Percentiles rank a stretch among this genome's conserved stretches.
Conservation (phyloP, 2,888 invertebrate species). For the Synergus laeviventris region DNA sequence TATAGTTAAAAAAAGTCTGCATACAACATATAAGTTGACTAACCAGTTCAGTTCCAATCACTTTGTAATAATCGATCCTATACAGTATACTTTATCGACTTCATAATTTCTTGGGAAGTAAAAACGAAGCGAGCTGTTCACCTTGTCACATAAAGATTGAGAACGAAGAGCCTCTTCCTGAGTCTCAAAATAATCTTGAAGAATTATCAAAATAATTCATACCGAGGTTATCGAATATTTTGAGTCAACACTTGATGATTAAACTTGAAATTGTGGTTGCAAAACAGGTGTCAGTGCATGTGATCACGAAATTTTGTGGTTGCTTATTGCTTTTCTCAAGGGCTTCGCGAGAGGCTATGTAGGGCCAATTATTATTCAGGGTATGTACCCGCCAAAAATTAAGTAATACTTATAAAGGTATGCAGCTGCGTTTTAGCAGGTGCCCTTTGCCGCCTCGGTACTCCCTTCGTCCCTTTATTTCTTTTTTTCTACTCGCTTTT, state of each 20-base stretch:
- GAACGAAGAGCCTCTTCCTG: background rate
- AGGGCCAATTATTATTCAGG: constrained; percentile 37
- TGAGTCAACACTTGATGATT: background rate
- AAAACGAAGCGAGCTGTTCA: constrained; percentile 1
- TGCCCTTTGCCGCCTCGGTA: constrained; percentile 30
- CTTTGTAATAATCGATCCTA: constrained; percentile 3
- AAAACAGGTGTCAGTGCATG: constrained; percentile 13
- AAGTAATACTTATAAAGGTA: constrained; percentile 37
- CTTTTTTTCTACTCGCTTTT: constrained; percentile 13
- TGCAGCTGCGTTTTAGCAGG: constrained; percentile 37
- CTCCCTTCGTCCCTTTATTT: constrained; percentile 22
- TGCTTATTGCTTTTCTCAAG: background rate
- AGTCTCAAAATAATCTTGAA: no score
- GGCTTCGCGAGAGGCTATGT: constrained; percentile 11
- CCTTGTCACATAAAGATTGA: background rate
- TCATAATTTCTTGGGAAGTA: constrained; percentile 11
- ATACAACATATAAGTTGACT: constrained; percentile 12
- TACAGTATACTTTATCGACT: constrained; percentile 11
- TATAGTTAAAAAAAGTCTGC: constrained; percentile 8
- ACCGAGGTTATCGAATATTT: no score
- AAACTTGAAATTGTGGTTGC: background rate
- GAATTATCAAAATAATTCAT: no score
- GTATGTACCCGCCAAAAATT: constrained; percentile 36
- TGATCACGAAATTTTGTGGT: background rate
- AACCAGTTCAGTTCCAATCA: constrained; percentile 24